Percentiles rank a stretch among this genome's conserved stretches.
phyloP scores from a whole-genome alignment of 2,797 vertebrate genomes.

The Eutrigla gurnardus region DNA sequence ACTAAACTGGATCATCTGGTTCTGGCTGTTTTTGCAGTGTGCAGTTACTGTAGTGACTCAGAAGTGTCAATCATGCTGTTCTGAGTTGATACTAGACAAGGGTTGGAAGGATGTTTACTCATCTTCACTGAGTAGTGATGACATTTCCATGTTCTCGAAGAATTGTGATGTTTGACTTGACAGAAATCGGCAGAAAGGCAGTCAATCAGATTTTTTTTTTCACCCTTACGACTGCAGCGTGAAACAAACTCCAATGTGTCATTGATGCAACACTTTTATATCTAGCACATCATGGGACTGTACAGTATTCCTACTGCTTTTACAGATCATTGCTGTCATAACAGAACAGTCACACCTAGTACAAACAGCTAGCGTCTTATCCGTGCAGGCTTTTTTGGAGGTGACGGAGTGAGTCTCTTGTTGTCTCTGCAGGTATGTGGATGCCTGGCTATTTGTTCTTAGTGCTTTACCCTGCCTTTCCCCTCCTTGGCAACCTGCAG shows the following conservation, averaged over 20 bases:
- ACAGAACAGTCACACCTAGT: conserved; percentile 11
- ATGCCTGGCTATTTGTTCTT: conserved; percentile 56
- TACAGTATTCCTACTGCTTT: conserved; percentile 1
- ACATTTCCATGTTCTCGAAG: background rate
- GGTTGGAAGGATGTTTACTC: conserved; percentile 15
- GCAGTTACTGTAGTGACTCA: conserved; percentile 28
- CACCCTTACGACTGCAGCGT: background rate
- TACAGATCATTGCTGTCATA: background rate
- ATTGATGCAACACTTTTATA: background rate
- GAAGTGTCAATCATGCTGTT: conserved; percentile 8
- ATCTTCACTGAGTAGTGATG: background rate
- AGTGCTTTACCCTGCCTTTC: conserved; percentile 45
- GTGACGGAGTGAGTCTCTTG: conserved; percentile 15
- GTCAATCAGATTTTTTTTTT: background rate
- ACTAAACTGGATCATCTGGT: conserved; percentile 64
- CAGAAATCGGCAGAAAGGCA: background rate
- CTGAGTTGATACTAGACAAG: conserved; percentile 16
- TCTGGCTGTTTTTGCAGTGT: conserved; percentile 32
- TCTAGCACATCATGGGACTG: background rate
- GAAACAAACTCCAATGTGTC: background rate
- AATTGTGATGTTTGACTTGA: background rate
- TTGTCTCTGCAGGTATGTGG: conserved; percentile 53
- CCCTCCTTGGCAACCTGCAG: conserved; percentile 45
- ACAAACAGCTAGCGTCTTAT: conserved; percentile 35
- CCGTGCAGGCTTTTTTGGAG: conserved; percentile 14